Evolutionary conservation across 2,888 invertebrate species (phyloP), one percentile per base, ranked within the genome.

Genomic region (Chrysolina americana): DNA sequence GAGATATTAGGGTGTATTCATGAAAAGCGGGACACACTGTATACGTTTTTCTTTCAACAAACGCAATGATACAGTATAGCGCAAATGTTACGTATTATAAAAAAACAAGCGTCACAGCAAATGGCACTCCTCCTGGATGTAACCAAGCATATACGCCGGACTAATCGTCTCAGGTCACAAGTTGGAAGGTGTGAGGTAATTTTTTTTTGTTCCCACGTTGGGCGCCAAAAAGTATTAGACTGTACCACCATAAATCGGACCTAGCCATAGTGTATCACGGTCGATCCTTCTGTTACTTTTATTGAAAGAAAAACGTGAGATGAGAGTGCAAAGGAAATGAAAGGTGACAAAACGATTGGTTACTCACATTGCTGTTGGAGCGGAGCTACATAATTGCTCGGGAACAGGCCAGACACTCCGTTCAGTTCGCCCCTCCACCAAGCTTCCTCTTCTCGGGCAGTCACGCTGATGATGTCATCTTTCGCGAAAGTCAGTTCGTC

Each of bases 341-440:
- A 13, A 36, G 59, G 36, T 59, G 59, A n/a, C 6, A 59, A 59
- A 65, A 53, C 10, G 19, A 65, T 44, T 53, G 11, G n/a, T 36
- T 88, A 92, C 92, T 92, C 89, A 92, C 92, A 92, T 87, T 89
- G 88, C 86, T 86, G 86, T 59, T 84, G 84, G 63, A 94, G 90
- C 72, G 93, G 92, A 80, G 94, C 91, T 74, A 98, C 98, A 88
- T 98, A 98, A 90, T 98, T 98, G 89, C 97, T 96, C 17, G 98
- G 98, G 87, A 98, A 98, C 68, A 98, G 91, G 9, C 98, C 98
- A 0, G 94, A 94, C 81, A 93, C 91, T 1, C 97, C 97, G 80
- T 96, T 95, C 53, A 96, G 90, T 89, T 98, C 97, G 70, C 98
- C 98, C 87, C 95, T 94, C 98, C 98, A 98, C 98, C 98, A 98